Base-by-base conservation (phyloP, 2,888 invertebrate species). In the Ischnura elegans region DNA sequence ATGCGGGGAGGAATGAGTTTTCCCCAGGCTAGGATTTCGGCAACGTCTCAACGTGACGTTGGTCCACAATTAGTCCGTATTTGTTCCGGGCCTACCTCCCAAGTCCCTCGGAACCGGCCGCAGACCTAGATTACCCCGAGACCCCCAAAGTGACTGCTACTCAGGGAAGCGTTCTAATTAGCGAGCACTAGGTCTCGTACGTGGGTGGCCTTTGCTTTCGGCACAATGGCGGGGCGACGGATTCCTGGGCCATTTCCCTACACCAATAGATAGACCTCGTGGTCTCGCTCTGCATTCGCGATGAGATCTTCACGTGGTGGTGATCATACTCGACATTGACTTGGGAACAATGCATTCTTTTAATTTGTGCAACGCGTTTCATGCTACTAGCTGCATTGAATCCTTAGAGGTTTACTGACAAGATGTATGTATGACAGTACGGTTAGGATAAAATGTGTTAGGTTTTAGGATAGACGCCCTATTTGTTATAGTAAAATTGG, bases 91-190 rank as follows among this genome's bases (percentile, higher is more conserved):
- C 19, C 6, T 19, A 13, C 51, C 51, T 51, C 51, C 8, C 76
- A 8, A 25, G 19, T 66, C 76, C 10, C 76, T 36, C 76, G 29
- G 13, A 29, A 36, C 13, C 25, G 76, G 76, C 76, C 76, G 36
- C 76, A 36, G 29, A 76, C 76, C 29, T 29, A 76, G 76, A 76
- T 76, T 76, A 76, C 25, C 25, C 76, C 76, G 36, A 36, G 76
- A 76, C 76, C 76, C 76, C 76, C 29, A 76, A n/a, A 36, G 36
- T 76, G 76, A 36, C 76, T 76, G 76, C 76, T 16, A 76, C 76
- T 76, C 76, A 10, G 29, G 19, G 29, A 21, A 61, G 61, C 36
- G 29, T 76, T 76, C 76, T 76, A 76, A 76, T 76, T 76, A 76
- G 76, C 29, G 36, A 76, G 76, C 76, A 36, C 29, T 8, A 36